phyloP scores from a whole-genome alignment of 1,140 invertebrate genomes.

The Saxidomus purpurata region DNA sequence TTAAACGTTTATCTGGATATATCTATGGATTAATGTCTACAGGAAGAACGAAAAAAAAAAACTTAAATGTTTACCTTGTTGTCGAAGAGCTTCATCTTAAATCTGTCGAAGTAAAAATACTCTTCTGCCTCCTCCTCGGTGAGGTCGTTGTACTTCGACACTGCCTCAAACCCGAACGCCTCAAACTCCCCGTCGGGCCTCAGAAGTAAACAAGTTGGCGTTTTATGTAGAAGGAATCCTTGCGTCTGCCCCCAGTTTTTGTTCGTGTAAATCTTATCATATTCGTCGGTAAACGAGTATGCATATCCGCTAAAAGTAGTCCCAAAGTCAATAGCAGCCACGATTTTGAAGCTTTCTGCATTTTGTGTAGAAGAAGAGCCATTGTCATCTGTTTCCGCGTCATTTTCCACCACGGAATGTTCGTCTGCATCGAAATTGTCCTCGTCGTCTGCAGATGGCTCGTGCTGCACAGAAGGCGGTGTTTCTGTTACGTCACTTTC shows the following conservation, averaged over 20 bases:
- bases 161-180: constrained; percentile 89
- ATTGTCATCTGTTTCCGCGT: constrained; percentile 15
- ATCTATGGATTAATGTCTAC: too few relatives aligned
- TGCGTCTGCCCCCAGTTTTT: constrained; percentile 89
- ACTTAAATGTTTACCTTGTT: constrained; percentile 87
- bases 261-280: constrained; percentile 89
- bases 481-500: constrained; percentile 34
- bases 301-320: constrained; percentile 90
- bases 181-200: constrained; percentile 89
- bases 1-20: too few relatives aligned
- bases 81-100: constrained; percentile 90
- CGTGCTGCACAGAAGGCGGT: neutral
- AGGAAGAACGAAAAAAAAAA: too few relatives aligned
- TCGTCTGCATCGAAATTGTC: constrained; percentile 45
- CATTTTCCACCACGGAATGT: constrained; percentile 43
- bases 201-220: constrained; percentile 88
- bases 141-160: constrained; percentile 89
- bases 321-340: constrained; percentile 90
- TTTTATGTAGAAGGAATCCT: constrained; percentile 89
- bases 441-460: constrained; percentile 25
- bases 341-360: constrained; percentile 83
- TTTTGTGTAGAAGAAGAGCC: constrained; percentile 36
- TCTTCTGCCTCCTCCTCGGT: constrained; percentile 87
- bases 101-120: constrained; percentile 90
- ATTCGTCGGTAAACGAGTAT: constrained; percentile 88